Conservation (phyloP, 2,113 vertebrate species). For the Vulpes lagopus region DNA sequence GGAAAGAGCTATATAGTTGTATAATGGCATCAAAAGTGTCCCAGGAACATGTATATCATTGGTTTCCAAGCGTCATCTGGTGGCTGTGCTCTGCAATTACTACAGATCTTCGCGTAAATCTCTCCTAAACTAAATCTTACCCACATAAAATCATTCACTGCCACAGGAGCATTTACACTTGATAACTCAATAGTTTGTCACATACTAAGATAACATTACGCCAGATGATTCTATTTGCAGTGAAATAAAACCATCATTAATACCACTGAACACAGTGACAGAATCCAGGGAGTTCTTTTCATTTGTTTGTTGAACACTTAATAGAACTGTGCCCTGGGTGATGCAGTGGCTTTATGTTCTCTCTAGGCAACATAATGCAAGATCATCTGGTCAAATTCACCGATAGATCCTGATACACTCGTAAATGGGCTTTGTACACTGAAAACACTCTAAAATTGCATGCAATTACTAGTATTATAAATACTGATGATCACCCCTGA, state of each 20-base stretch:
- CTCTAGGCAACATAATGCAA: not conserved
- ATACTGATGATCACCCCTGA: not conserved
- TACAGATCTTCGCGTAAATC: not conserved
- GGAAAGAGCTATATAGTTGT: not conserved
- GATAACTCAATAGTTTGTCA: not conserved
- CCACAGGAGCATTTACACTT: not conserved
- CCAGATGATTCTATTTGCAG: not conserved
- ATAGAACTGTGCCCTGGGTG: conserved; percentile 10
- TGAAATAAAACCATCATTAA: conserved; percentile 24
- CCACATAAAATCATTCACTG: not conserved
- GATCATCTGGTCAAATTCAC: conserved; percentile 2
- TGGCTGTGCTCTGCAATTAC: conserved; percentile 65
- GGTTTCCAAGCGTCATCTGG: conserved; percentile 73
- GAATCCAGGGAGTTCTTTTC: not conserved
- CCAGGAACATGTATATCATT: not conserved
- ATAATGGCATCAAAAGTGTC: not conserved
- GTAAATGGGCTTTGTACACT: not conserved
- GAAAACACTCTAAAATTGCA: not conserved
- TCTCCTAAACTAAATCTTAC: not conserved
- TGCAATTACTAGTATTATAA: not conserved
- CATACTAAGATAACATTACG: not conserved
- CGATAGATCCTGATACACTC: not conserved
- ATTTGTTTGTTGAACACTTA: conserved; percentile 17
- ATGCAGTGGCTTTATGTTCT: not conserved
- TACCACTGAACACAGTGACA: not conserved